These are phyloP conservation scores for Anthrax anthrax DNA, from an alignment of 2,888 invertebrate species.

Conservation along the genomic window DNA sequence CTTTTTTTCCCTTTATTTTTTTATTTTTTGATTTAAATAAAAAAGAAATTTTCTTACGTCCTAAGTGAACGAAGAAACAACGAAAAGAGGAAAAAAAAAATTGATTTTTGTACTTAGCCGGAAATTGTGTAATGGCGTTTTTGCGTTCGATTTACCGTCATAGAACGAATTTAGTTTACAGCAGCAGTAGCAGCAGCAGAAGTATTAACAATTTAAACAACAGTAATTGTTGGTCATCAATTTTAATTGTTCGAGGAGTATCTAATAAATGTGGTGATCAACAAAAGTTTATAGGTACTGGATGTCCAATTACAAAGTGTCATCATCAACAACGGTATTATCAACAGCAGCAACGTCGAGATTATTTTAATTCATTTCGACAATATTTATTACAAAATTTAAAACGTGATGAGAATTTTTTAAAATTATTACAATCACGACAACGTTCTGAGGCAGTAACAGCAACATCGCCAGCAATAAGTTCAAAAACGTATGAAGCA, in stretches of 20 bases:
- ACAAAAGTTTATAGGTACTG: background rate
- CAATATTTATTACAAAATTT: constrained; percentile 9
- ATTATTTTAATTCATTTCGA: constrained; percentile 3
- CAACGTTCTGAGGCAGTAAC: constrained; percentile 7
- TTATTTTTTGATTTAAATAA: background rate
- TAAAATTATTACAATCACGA: constrained; percentile 4
- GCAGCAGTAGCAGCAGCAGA: constrained; percentile 6
- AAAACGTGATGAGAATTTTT: constrained; percentile 8
- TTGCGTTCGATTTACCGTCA: constrained; percentile 31
- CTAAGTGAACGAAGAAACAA: background rate
- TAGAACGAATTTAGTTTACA: constrained; percentile 19
- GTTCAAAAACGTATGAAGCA: background rate
- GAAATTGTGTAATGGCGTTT: constrained; percentile 32
- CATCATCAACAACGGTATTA: constrained; percentile 4
- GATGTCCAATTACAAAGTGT: background rate
- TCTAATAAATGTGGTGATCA: background rate
- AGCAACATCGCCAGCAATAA: background rate
- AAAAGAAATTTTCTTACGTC: background rate
- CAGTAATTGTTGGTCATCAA: background rate
- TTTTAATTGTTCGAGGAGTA: background rate
- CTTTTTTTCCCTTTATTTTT: no score
- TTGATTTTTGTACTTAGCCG: background rate
- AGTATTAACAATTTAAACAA: background rate
- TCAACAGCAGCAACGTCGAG: constrained; percentile 12
- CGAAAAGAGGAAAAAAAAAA: background rate